Evolutionary conservation across 2,888 invertebrate species (phyloP), one percentile per base, ranked within the genome.

Genomic region (Chalcosyrphus nemorum): DNA sequence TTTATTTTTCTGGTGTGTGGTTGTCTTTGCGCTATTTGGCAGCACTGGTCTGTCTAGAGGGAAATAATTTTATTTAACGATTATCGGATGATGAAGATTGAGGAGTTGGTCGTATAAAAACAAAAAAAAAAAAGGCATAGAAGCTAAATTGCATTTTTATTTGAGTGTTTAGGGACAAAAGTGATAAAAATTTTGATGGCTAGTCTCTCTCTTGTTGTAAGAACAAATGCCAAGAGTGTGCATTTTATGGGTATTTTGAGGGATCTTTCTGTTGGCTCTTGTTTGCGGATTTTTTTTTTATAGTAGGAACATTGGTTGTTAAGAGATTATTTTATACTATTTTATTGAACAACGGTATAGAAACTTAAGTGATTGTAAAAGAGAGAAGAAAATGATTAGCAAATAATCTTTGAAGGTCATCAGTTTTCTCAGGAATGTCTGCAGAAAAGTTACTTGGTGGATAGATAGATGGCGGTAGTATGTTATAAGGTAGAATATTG

Each of bases 121-220:
- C n/a, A n/a, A n/a, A n/a, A n/a, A n/a, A n/a, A n/a, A n/a, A n/a
- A n/a, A 81, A 52, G 63, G 24, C 54, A 68, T 15, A 61, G 19
- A 24, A 81, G 75, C 56, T 75, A 56, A 81, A 81, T 81, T 76
- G 76, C 57, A 52, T 70, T 76, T 81, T 81, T 81, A 81, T 81
- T 76, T 70, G 47, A 81, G 76, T 70, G 76, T 81, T 81, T 81
- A 76, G 50, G 68, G 68, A 63, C 63, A 24, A 4, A n/a, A 43
- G 63, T 54, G 54, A 63, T 74, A 63, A 74, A 74, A 74, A 17
- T 45, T 24, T 63, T 72, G 29, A 54, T 54, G 63, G 3, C 24
- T 32, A 50, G 13, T 21, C n/a, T 43, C 32, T 43, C 27, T 17
- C 15, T 63, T 54, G 4, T 21, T 3, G n/a, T 35, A 21, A 32